Evolutionary conservation across 1,140 invertebrate genomes (phyloP).

Genomic region (Musca domestica): DNA sequence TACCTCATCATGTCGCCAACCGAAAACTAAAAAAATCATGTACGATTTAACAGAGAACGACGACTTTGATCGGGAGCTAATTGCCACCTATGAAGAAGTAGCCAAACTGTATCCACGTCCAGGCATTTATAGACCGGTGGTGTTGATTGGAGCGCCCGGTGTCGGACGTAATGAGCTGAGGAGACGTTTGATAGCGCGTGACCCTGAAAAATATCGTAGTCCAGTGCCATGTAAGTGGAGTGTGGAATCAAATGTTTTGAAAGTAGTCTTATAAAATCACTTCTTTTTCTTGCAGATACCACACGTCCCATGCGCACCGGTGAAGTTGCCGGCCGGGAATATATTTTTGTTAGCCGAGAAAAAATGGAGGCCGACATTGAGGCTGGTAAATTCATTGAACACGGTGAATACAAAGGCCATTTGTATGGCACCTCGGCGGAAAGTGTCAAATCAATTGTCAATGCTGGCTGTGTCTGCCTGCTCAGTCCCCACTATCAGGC

Average conservation of each 20-base stretch:
- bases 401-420: slow-evolving; percentile 96
- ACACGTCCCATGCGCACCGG: slow-evolving; percentile 77
- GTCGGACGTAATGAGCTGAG: slow-evolving; percentile 93
- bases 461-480: slow-evolving; percentile 82
- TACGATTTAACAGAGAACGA: slow-evolving; percentile 92
- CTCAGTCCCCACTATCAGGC: slow-evolving; percentile 95
- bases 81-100: slow-evolving; percentile 94
- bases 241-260: background rate
- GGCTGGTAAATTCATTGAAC: slow-evolving; percentile 90
- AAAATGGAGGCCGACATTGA: slow-evolving; percentile 90
- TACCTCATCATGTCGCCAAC: slow-evolving; percentile 51
- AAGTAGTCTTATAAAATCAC: too few species aligned
- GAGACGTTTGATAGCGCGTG: slow-evolving; percentile 78
- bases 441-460: slow-evolving; percentile 83
- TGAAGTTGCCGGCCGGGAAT: slow-evolving; percentile 92
- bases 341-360: slow-evolving; percentile 86
- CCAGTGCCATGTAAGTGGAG: slow-evolving; percentile 87
- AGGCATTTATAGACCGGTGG: slow-evolving; percentile 81
- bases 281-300: slow-evolving; percentile 67
- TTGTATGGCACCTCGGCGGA: slow-evolving; percentile 92
- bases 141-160: slow-evolving; percentile 92
- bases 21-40: slow-evolving; percentile 82
- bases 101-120: slow-evolving; percentile 86
- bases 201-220: slow-evolving; percentile 88
- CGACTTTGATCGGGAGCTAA: slow-evolving; percentile 89